phyloP scores from a whole-genome alignment of 2,113 vertebrate genomes.

The Hemibagrus wyckioides region DNA sequence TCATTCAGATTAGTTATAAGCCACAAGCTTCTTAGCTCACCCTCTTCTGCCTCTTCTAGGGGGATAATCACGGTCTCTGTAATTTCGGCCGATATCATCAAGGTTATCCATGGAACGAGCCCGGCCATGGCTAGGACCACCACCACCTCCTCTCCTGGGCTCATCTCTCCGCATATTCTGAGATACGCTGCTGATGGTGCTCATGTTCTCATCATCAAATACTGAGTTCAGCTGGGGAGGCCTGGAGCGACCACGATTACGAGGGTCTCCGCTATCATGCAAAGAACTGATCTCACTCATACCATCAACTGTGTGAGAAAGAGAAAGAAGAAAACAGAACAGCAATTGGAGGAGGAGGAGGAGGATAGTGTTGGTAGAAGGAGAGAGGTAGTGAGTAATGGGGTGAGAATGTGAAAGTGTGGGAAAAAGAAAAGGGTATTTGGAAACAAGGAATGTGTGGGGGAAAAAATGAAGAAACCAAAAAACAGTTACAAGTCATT shows the following conservation, averaged over 20 bases:
- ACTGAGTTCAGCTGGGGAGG: slow-evolving; percentile 70
- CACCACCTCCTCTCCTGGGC: slow-evolving; percentile 44
- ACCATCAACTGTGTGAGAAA: slow-evolving; percentile 67
- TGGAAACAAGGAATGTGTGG: not conserved
- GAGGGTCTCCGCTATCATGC: slow-evolving; percentile 73
- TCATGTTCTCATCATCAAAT: slow-evolving; percentile 77
- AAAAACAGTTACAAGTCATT: not conserved
- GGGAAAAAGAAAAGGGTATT: not conserved
- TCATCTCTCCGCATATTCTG: slow-evolving; percentile 69
- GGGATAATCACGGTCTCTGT: slow-evolving; percentile 57
- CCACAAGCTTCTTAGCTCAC: slow-evolving; percentile 55
- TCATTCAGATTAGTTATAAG: not conserved
- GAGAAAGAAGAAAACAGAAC: not conserved
- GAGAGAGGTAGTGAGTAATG: not conserved
- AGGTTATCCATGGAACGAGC: slow-evolving; percentile 85
- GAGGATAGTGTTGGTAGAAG: not conserved
- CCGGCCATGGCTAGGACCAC: slow-evolving; percentile 53
- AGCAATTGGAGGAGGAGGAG: not conserved
- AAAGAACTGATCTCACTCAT: slow-evolving; percentile 87
- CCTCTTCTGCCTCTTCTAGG: slow-evolving; percentile 69
- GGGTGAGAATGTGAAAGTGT: not conserved
- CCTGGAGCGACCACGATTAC: slow-evolving; percentile 69
- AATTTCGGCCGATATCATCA: slow-evolving; percentile 71
- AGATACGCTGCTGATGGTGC: slow-evolving; percentile 78
- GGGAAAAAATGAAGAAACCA: not conserved